Evolutionary conservation across 1,140 invertebrate species (phyloP), one percentile per base, ranked within the genome.

Genomic region (Idris sp.): DNA sequence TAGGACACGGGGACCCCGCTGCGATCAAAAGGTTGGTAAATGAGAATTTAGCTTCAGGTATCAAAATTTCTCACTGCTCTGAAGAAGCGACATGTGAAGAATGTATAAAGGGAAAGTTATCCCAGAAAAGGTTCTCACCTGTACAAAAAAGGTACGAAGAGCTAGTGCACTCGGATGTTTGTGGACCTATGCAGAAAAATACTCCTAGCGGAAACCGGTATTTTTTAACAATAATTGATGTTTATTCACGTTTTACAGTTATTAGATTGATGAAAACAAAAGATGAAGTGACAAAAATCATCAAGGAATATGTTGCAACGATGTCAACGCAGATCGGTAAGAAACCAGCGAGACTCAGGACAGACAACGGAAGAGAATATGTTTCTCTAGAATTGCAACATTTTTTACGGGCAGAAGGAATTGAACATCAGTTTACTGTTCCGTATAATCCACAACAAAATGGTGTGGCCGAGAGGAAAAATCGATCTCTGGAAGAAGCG

Each of bases 1-100:
- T 79, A 2, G 77, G 68, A 13, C 78, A 80, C 59, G 31, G 72
- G 0, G 25, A 77, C 51, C 49, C 41, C 35, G 26, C 18, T 2
- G 65, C 46, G 7, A 40, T 72, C 9, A 51, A 26, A 4, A 3
- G 19, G 5, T 4, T 77, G 2, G n/a, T 46, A 0, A 48, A 44
- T 2, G 10, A 53, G 9, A 13, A 59, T 13, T 51, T 72, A 1
- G 62, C 18, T 0, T 64, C 58, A n/a, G 40, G 49, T 64, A 35
- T 74, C 2, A 10, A 28, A 1, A 4, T 76, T 6, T 26, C 30
- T 6, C 0, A 6, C 0, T 69, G 58, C 13, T 22, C 26, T 18
- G 15, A 48, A 2, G 10, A 48, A 28, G 28, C 15, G 18, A 13
- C 13, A 0, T 74, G 75, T 7, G 65, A 67, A 41, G 2, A 36